These are phyloP conservation scores for Drosophila kuntzei DNA, from an alignment of 2,888 invertebrate genomes.

Conservation along the genomic window DNA sequence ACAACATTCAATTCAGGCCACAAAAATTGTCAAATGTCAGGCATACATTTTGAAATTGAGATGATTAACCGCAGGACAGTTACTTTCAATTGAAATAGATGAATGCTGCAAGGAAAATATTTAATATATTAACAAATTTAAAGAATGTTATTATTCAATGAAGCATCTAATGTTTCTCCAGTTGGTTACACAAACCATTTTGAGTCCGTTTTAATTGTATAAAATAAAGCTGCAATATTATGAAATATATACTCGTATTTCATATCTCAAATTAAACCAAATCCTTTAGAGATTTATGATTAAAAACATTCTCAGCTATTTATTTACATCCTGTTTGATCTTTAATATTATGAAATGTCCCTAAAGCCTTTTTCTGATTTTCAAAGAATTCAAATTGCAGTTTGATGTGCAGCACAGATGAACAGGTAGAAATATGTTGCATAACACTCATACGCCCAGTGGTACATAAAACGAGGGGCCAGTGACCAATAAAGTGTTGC, in stretches of 20 bases:
- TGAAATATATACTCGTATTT: neutral
- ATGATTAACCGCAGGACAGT: slow-evolving; percentile 4
- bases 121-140: neutral
- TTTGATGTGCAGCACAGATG: neutral
- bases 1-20: slow-evolving; percentile 30
- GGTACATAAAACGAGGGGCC: slow-evolving; percentile 24
- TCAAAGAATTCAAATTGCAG: neutral
- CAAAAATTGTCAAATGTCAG: slow-evolving; percentile 56
- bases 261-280: neutral
- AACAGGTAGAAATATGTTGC: slow-evolving; percentile 34
- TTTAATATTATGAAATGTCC: neutral
- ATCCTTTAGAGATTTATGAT: neutral
- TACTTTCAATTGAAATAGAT: neutral
- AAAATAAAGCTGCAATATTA: neutral
- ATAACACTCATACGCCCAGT: slow-evolving; percentile 49
- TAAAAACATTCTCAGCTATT: neutral
- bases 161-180: neutral
- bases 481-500: slow-evolving; percentile 43
- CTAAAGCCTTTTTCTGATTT: neutral
- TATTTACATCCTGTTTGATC: neutral
- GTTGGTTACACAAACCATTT: neutral
- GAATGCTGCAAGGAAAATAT: neutral
- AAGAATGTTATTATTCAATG: neutral
- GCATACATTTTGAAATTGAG: slow-evolving; percentile 19
- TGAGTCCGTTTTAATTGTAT: neutral